Percentiles rank a stretch among this genome's conserved stretches.
Conservation (phyloP, 2,888 invertebrate species). For the Incurvaria masculella region DNA sequence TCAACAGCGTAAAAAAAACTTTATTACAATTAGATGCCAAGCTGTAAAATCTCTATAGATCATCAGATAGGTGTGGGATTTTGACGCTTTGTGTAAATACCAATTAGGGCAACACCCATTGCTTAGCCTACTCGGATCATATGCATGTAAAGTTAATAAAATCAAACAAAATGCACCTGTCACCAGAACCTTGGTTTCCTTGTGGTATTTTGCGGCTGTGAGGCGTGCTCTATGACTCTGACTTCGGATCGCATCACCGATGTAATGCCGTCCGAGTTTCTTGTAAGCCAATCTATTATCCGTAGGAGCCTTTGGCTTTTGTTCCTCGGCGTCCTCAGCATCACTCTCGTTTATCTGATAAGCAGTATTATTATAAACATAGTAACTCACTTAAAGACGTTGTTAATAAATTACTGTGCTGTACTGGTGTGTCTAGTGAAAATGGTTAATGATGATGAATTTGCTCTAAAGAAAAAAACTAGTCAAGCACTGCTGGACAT, state of each 20-base stretch:
- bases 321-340: conserved; percentile 29
- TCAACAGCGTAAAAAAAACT: background rate
- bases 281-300: conserved; percentile 59
- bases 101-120: background rate
- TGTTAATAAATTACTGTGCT: conserved; percentile 1
- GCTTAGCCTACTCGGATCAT: background rate
- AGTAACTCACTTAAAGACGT: too few species aligned
- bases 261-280: conserved; percentile 68
- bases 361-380: conserved; percentile 19
- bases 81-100: too few species aligned
- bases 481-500: too few species aligned
- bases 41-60: too few species aligned
- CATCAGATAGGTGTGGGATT: too few species aligned
- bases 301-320: conserved; percentile 30
- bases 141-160: background rate
- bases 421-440: too few species aligned
- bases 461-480: too few species aligned
- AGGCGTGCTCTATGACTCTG: conserved; percentile 61
- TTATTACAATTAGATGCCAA: too few species aligned
- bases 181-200: conserved; percentile 74
- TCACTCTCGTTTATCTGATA: conserved; percentile 43
- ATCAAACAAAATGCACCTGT: conserved; percentile 47
- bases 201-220: conserved; percentile 83
- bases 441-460: too few species aligned
- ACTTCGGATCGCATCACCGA: conserved; percentile 67